Base-by-base conservation (phyloP, 2,888 invertebrate species). In the Lomographa bimaculata region DNA sequence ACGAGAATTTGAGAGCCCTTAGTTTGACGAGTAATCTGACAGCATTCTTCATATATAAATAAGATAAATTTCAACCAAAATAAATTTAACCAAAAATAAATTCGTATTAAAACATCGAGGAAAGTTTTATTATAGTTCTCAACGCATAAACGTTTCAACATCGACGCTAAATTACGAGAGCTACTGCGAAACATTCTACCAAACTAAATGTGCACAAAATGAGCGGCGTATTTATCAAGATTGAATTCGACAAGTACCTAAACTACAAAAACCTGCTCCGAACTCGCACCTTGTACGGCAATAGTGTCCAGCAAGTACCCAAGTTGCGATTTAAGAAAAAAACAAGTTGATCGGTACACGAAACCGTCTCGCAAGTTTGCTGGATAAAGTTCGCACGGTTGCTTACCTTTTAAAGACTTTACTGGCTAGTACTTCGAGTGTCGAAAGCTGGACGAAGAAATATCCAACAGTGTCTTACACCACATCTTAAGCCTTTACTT, bases 331-430 rank as follows among this genome's bases (percentile, higher is more conserved):
- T 70, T 64, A 55, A 69, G 4, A n/a, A 69, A 84, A 86, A 84
- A 84, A 86, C 71, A 30, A 44, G 42, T 79, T 79, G 80, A 79
- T 79, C 78, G 60, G 59, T 71, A 74, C 74, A 76, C 82, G 76
- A 83, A 85, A 79, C 67, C 64, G 63, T 75, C 71, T 72, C 66
- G 78, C 78, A 73, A 76, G 73, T 63, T 62, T 56, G 63, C 70
- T 58, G 69, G 66, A 64, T 57, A 73, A 79, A 78, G 72, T 80
- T 82, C 76, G 76, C 76, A 81, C 69, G 67, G 40, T 55, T 54
- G 60, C 51, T 71, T 65, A 54, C 80, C 81, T 70, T 82, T 73
- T 81, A 81, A 65, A 75, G 79, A 29, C 46, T 49, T 76, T 25
- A 48, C 53, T 63, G 50, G 51, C 60, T 56, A 64, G 60, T n/a